Base-by-base conservation (phyloP, 2,797 vertebrate species). In the Spondyliosoma cantharus region DNA sequence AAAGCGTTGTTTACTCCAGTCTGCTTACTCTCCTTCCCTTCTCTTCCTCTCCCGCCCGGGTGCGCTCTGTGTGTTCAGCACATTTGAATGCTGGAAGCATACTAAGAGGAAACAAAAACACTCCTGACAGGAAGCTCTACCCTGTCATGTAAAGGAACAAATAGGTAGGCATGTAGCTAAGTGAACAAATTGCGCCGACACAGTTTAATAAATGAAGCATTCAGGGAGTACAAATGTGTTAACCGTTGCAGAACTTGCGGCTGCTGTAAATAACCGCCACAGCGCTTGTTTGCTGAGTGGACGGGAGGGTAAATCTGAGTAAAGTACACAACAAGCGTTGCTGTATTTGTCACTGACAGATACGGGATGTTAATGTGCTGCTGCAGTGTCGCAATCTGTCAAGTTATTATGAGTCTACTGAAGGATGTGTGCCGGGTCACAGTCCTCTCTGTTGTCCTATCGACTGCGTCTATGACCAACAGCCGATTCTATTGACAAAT, bases 1-100 rank as follows among this genome's bases (percentile, higher is more conserved):
- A 91, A 94, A 94, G 90, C 71, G 85, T 95, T 95, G 94, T 96
- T 95, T 95, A 95, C 93, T 92, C 78, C 92, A 87, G 81, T 84
- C 88, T 87, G 87, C 86, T 86, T 88, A 84, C 78, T 37, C 89
- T 90, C 86, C 76, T 85, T 86, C 81, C 83, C 76, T 71, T 72
- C 86, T 63, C 88, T 92, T 89, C 91, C 92, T 91, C 83, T 87
- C 80, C 81, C 60, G 62, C 87, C 84, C 87, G 76, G 91, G 61
- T 71, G 86, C 74, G 56, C 83, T 87, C 82, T 87, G 87, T 86
- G 86, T 85, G 86, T 88, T 93, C 93, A 93, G 91, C 93, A 93
- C 83, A 92, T 94, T 93, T 88, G 70, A 89, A 91, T 76, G 91
- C 90, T 90, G 81, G 80, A 75, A 94, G 91, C 91, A 59, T 59